These are phyloP conservation scores for Pseudachorutes palmiensis DNA, from an alignment of 1,140 invertebrate genomes.

Conservation along the genomic window DNA sequence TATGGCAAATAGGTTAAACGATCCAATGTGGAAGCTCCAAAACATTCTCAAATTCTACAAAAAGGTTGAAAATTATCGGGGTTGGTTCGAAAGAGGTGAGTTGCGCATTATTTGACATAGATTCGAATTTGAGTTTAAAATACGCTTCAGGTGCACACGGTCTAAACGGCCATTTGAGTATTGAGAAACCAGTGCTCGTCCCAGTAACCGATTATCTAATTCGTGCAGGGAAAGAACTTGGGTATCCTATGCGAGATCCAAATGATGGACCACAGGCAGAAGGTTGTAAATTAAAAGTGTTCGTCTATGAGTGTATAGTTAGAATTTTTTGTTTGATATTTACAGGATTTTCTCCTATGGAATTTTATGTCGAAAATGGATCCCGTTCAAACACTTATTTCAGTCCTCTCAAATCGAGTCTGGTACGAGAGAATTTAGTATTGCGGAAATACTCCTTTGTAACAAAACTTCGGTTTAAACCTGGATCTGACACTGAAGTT, in stretches of 20 bases:
- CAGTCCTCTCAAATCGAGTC: background rate
- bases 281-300: no score
- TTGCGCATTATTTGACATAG: background rate
- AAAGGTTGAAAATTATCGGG: conserved; percentile 48
- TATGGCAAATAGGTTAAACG: conserved; percentile 71
- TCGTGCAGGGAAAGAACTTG: conserved; percentile 27
- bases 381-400: background rate
- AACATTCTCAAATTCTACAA: conserved; percentile 60
- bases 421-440: conserved; percentile 15
- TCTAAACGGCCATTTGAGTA: background rate
- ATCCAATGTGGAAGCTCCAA: conserved; percentile 80
- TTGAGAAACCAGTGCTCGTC: background rate
- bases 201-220: conserved; percentile 20
- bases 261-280: conserved; percentile 20
- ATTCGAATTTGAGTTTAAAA: no score
- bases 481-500: conserved; percentile 18
- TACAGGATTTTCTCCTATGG: background rate
- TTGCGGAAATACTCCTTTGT: conserved; percentile 30
- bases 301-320: no score
- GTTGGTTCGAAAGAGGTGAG: conserved; percentile 6
- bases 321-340: background rate
- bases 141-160: background rate
- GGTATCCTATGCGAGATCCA: conserved; percentile 28
- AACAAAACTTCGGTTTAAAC: conserved; percentile 19
- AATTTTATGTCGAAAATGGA: background rate